phyloP scores from a whole-genome alignment of 2,888 invertebrate species.

The Xylocampa areola region DNA sequence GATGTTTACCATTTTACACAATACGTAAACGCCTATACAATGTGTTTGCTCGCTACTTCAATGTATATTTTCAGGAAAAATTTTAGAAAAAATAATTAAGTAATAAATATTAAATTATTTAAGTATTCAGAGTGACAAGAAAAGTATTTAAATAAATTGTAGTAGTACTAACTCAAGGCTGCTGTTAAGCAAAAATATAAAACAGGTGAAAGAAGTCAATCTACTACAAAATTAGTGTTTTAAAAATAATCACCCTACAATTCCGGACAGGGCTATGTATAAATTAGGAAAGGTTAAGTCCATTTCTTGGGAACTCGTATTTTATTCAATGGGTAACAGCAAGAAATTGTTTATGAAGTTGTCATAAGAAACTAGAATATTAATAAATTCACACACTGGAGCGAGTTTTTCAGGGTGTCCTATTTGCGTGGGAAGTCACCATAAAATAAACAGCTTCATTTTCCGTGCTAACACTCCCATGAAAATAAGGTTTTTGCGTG shows the following conservation, averaged over 20 bases:
- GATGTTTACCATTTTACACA: background rate
- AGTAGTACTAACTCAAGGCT: too few relatives aligned
- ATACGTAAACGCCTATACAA: background rate
- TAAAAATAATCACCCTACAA: background rate
- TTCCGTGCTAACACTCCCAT: conserved; percentile 52
- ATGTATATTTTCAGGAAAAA: too few relatives aligned
- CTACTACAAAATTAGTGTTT: too few relatives aligned
- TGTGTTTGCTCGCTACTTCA: conserved; percentile 3
- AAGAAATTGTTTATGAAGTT: conserved; percentile 33
- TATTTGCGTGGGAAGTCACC: conserved; percentile 59
- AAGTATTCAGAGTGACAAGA: too few relatives aligned
- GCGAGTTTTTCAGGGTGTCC: conserved; percentile 36
- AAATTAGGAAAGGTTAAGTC: background rate
- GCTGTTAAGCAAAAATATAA: too few relatives aligned
- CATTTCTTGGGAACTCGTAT: conserved; percentile 12
- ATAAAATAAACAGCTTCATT: conserved; percentile 39
- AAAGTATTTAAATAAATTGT: too few relatives aligned
- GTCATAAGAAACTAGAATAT: conserved; percentile 46
- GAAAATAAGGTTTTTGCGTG: conserved; percentile 43
- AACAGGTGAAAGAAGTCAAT: too few relatives aligned
- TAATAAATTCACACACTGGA: conserved; percentile 53
- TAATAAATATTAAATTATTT: too few relatives aligned
- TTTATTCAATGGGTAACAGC: conserved; percentile 2
- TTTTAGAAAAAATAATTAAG: too few relatives aligned
- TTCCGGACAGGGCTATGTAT: background rate